A percentile compares a stretch with the other conserved stretches of the same genome.
These are phyloP conservation scores for Branchellion lobata DNA, from an alignment of 2,888 invertebrate genomes.

Conservation along the genomic window DNA sequence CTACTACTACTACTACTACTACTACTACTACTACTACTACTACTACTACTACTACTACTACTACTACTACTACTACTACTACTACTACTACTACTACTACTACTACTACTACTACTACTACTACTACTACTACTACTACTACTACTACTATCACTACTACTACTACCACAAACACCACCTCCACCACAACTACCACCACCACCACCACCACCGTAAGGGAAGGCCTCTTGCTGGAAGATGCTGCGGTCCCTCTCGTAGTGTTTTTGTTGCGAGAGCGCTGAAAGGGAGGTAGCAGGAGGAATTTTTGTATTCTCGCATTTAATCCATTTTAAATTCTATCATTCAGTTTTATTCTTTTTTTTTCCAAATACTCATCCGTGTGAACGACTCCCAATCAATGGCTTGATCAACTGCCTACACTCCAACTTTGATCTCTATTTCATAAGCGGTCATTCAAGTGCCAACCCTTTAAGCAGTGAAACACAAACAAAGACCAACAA, in stretches of 20 bases:
- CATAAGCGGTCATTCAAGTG: no score
- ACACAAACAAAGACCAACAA: no score
- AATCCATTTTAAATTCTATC: background rate
- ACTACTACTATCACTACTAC: conserved; percentile 15
- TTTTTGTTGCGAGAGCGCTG: background rate
- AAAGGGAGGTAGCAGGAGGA: background rate
- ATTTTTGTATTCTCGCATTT: background rate
- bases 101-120: conserved; percentile 30
- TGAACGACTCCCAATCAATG: no score
- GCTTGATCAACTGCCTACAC: no score
- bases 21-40: conserved; percentile 33
- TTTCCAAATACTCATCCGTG: no score
- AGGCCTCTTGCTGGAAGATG: background rate
- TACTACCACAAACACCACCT: conserved; percentile 25
- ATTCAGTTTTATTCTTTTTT: no score
- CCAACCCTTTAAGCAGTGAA: no score
- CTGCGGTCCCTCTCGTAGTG: background rate
- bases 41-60: conserved; percentile 31
- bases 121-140: conserved; percentile 27
- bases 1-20: conserved; percentile 33
- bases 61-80: conserved; percentile 31
- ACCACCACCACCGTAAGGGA: conserved; percentile 19
- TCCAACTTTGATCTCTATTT: no score
- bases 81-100: conserved; percentile 33
- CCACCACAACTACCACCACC: conserved; percentile 27